These are phyloP conservation scores for Plutomurus gul DNA, from an alignment of 1,140 invertebrate genomes.

Conservation along the genomic window DNA sequence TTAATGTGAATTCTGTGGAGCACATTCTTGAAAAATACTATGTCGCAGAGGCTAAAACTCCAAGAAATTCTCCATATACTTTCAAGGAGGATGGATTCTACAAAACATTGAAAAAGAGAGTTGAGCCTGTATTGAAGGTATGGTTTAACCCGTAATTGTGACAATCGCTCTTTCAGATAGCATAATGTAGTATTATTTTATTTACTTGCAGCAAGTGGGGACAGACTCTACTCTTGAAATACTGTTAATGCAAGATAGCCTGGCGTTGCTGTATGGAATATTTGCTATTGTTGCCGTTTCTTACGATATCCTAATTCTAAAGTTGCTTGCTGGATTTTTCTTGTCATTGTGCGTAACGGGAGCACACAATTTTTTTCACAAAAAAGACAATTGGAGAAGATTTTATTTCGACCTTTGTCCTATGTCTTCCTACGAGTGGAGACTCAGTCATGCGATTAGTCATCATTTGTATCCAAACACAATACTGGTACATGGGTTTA, in stretches of 20 bases:
- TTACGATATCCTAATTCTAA: neutral
- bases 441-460: conserved; percentile 55
- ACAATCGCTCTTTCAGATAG: neutral
- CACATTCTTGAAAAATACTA: conserved; percentile 67
- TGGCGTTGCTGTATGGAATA: neutral
- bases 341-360: conserved; percentile 44
- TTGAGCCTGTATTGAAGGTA: conserved; percentile 60
- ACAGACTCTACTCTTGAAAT: conserved; percentile 9
- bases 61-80: conserved; percentile 69
- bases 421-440: conserved; percentile 55
- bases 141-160: too few species aligned
- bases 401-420: conserved; percentile 54
- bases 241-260: neutral
- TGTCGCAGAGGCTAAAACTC: conserved; percentile 62
- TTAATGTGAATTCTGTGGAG: conserved; percentile 57
- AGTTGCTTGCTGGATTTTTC: conserved; percentile 31
- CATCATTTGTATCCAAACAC: conserved; percentile 56
- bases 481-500: conserved; percentile 43
- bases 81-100: conserved; percentile 73
- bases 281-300: conserved; percentile 13
- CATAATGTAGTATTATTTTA: neutral
- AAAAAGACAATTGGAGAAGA: conserved; percentile 55
- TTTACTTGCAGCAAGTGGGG: conserved; percentile 13
- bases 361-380: conserved; percentile 57
- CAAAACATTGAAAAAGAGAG: conserved; percentile 65